These are phyloP conservation scores for Lasioglossum villosulum DNA, from an alignment of 2,888 invertebrate species.

Conservation along the genomic window DNA sequence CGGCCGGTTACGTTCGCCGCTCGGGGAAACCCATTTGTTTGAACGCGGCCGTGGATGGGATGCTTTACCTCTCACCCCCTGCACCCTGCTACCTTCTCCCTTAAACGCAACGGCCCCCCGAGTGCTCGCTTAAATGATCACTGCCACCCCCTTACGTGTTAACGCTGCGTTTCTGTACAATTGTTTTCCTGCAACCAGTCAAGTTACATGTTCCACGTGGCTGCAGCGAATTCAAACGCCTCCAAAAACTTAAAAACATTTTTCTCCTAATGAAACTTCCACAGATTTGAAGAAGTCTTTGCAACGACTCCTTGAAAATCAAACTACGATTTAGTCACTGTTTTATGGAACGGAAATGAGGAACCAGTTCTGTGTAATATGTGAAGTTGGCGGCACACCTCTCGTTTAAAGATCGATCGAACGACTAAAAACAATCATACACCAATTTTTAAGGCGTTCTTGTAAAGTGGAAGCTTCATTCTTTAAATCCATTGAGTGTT, in stretches of 20 bases:
- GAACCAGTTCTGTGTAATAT: too few species aligned
- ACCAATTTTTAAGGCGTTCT: too few species aligned
- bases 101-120: background rate
- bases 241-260: background rate
- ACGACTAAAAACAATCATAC: too few species aligned
- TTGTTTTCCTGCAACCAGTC: too few species aligned
- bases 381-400: too few species aligned
- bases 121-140: background rate
- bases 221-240: background rate
- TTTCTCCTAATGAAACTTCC: background rate
- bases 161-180: too few species aligned
- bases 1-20: conserved; percentile 10
- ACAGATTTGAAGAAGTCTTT: background rate
- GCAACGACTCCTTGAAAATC: background rate
- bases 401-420: too few species aligned
- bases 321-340: background rate
- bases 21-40: conserved; percentile 31
- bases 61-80: background rate
- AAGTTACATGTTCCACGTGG: background rate
- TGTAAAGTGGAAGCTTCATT: too few species aligned
- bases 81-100: background rate
- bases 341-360: background rate
- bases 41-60: background rate
- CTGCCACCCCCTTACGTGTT: background rate
- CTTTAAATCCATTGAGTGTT: too few species aligned